These are phyloP conservation scores for Sthenelais limicola DNA, from an alignment of 2,888 invertebrate genomes.

Conservation along the genomic window DNA sequence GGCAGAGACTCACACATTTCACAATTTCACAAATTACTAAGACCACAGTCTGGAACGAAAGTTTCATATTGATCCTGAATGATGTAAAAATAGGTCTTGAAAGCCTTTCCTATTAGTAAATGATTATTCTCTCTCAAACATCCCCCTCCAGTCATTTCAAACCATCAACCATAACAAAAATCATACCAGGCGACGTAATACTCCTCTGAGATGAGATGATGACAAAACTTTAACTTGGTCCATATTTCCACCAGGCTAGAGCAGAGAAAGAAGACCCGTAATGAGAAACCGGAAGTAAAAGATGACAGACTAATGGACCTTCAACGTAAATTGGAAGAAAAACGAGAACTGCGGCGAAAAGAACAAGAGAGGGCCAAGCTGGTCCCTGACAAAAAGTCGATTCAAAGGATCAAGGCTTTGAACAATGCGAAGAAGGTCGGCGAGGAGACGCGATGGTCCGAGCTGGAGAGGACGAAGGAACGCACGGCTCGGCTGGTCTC, in stretches of 20 bases:
- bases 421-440: constrained; percentile 59
- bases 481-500: constrained; percentile 59
- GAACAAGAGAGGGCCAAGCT: constrained; percentile 57
- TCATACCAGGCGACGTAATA: too few relatives aligned
- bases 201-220: too few relatives aligned
- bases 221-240: too few relatives aligned
- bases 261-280: constrained; percentile 56
- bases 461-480: constrained; percentile 65
- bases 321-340: constrained; percentile 64
- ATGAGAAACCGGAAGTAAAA: constrained; percentile 52
- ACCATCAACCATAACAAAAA: too few relatives aligned
- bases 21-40: too few relatives aligned
- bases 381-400: constrained; percentile 54
- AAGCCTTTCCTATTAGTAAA: too few relatives aligned
- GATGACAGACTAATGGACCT: constrained; percentile 62
- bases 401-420: constrained; percentile 55
- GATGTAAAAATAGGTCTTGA: too few relatives aligned
- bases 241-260: constrained; percentile 55
- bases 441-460: constrained; percentile 66
- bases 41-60: too few relatives aligned
- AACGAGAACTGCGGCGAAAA: constrained; percentile 57
- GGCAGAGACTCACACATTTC: too few relatives aligned
- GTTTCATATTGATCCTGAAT: too few relatives aligned
- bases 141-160: too few relatives aligned
- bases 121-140: too few relatives aligned